These are phyloP conservation scores for Acanthosepion pharaonis DNA, from an alignment of 2,888 invertebrate species.

Conservation along the genomic window DNA sequence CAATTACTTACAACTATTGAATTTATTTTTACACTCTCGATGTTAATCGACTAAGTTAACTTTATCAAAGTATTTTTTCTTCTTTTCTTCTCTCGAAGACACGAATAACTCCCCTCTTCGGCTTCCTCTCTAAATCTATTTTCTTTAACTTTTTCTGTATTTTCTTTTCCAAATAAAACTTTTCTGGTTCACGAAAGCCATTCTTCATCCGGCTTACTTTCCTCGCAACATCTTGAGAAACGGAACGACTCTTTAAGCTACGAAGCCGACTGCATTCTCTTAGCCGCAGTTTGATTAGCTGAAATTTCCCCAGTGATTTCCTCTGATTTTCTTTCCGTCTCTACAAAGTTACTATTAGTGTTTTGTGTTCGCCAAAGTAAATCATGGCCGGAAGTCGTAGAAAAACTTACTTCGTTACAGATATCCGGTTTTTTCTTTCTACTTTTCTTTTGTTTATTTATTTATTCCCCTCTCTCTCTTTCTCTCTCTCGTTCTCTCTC, in stretches of 20 bases:
- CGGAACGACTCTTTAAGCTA: not conserved
- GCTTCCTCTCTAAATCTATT: not conserved
- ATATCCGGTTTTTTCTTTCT: not conserved
- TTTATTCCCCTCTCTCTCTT: not conserved
- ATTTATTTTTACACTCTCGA: too few species aligned
- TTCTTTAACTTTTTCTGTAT: not conserved
- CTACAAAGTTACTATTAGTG: not conserved
- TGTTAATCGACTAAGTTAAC: too few species aligned
- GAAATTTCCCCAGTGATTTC: not conserved
- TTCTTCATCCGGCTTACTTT: not conserved
- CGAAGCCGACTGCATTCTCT: not conserved
- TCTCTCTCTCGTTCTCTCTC: not conserved
- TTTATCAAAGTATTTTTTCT: too few species aligned
- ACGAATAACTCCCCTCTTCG: not conserved
- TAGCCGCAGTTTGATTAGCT: not conserved
- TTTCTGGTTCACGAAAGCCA: too few species aligned
- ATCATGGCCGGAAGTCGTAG: constrained; percentile 21
- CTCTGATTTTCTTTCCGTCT: constrained; percentile 17
- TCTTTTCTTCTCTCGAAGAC: too few species aligned
- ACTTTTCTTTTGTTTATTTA: not conserved
- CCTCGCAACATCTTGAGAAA: not conserved
- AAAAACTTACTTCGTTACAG: not conserved
- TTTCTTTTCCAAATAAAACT: too few species aligned
- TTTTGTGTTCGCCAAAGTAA: not conserved
- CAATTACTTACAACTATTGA: too few species aligned